Conservation (phyloP, 2,888 invertebrate genomes). For the Metopia argyrocephala region DNA sequence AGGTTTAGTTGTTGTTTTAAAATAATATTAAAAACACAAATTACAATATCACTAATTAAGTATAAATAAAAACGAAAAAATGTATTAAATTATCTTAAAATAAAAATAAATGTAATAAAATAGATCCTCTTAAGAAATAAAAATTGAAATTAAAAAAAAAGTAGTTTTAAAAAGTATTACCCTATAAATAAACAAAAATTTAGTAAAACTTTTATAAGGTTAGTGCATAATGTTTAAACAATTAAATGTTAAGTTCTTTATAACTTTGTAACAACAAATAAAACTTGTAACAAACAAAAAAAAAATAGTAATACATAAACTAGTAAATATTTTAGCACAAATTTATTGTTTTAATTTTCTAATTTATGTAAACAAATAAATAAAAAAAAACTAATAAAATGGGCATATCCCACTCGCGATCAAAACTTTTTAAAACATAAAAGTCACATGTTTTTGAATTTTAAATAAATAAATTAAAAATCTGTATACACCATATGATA, state of each 20-base stretch:
- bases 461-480: not conserved
- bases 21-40: conserved; percentile 21
- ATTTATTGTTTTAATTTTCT: conserved; percentile 60
- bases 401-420: conserved; percentile 44
- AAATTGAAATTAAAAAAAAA: conserved; percentile 5
- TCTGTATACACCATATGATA: too few relatives aligned
- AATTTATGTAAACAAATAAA: not conserved
- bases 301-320: conserved; percentile 49
- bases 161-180: conserved; percentile 24
- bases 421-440: conserved; percentile 40
- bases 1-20: conserved; percentile 61
- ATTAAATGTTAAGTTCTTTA: conserved; percentile 52
- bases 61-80: conserved; percentile 3
- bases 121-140: not conserved
- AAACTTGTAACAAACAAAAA: too few relatives aligned
- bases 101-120: not conserved
- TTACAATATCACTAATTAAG: not conserved
- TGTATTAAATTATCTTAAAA: conserved; percentile 1
- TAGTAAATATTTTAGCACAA: conserved; percentile 67
- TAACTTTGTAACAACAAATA: too few relatives aligned
- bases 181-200: conserved; percentile 22
- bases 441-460: conserved; percentile 21
- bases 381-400: conserved; percentile 11
- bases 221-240: conserved; percentile 54
- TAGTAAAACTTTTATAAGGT: conserved; percentile 47